A percentile compares a stretch with the other conserved stretches of the same genome.
These are phyloP conservation scores for Penaeus indicus DNA, from an alignment of 1,140 invertebrate genomes.

Conservation along the genomic window DNA sequence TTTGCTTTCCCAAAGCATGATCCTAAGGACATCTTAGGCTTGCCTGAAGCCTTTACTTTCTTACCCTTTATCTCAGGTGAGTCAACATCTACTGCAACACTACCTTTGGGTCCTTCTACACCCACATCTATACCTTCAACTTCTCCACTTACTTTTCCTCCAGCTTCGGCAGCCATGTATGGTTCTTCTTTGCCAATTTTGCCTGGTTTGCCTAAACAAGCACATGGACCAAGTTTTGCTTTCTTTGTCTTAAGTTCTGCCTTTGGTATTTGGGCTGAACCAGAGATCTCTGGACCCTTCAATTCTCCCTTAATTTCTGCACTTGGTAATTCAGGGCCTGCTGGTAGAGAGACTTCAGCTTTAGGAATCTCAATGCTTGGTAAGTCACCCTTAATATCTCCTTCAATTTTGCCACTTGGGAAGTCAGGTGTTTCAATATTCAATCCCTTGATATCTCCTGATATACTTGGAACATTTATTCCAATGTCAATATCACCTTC, in stretches of 20 bases:
- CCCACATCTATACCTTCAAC: conserved; percentile 14
- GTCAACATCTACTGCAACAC: conserved; percentile 30
- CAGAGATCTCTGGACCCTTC: conserved; percentile 32
- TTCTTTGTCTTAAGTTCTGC: conserved; percentile 46
- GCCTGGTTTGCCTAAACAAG: conserved; percentile 47
- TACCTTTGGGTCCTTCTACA: too few species aligned
- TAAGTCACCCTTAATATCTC: not conserved
- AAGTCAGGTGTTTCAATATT: not conserved
- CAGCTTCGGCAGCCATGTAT: conserved; percentile 14
- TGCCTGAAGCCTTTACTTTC: not conserved
- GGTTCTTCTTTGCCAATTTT: conserved; percentile 46
- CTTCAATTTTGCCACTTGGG: not conserved
- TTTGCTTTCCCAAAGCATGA: too few species aligned
- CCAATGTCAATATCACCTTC: conserved; percentile 6
- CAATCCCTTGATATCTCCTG: conserved; percentile 19
- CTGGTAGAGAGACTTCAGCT: not conserved
- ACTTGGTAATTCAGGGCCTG: not conserved
- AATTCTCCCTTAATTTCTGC: conserved; percentile 41
- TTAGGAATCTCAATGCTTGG: conserved; percentile 5
- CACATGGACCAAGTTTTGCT: conserved; percentile 44
- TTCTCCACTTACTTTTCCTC: conserved; percentile 14
- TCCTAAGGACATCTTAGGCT: too few species aligned
- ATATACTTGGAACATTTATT: not conserved
- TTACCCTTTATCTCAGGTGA: conserved; percentile 27
- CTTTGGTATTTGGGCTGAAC: conserved; percentile 7